These are phyloP conservation scores for Spheniscus humboldti DNA, from an alignment of 2,797 vertebrate species.

Conservation along the genomic window DNA sequence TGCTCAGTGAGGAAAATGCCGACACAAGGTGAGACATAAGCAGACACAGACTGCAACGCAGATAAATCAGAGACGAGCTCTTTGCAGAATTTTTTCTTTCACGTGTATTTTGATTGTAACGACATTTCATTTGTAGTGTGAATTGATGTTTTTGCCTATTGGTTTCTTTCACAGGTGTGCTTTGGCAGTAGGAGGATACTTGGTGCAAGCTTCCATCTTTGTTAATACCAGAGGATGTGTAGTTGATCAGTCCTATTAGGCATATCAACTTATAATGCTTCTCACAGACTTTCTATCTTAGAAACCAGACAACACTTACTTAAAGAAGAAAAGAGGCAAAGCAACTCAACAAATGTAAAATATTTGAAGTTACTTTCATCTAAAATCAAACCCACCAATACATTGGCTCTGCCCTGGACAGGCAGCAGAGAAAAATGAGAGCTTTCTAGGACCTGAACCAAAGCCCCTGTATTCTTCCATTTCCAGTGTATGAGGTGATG, in stretches of 20 bases:
- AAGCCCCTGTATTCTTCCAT: not conserved
- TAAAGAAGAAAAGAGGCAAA: constrained; percentile 9
- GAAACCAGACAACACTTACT: not conserved
- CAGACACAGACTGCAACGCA: not conserved
- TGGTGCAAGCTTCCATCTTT: not conserved
- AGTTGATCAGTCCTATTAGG: not conserved
- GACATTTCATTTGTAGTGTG: not conserved
- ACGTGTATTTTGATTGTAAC: not conserved
- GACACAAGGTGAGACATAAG: not conserved
- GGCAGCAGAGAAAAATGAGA: not conserved
- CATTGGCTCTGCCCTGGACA: not conserved
- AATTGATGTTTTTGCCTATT: not conserved
- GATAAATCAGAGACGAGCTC: not conserved
- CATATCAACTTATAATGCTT: not conserved
- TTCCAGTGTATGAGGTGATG: not conserved
- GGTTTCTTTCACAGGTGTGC: not conserved
- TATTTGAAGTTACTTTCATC: not conserved
- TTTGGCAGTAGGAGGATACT: not conserved
- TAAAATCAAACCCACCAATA: not conserved
- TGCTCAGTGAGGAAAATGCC: not conserved
- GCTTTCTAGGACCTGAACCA: not conserved
- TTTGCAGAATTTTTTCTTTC: not conserved
- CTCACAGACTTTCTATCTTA: not conserved
- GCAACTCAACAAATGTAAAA: not conserved
- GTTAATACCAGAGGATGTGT: not conserved